Base-by-base conservation (phyloP, 2,797 vertebrate genomes). In the Pogonophryne albipinna region DNA sequence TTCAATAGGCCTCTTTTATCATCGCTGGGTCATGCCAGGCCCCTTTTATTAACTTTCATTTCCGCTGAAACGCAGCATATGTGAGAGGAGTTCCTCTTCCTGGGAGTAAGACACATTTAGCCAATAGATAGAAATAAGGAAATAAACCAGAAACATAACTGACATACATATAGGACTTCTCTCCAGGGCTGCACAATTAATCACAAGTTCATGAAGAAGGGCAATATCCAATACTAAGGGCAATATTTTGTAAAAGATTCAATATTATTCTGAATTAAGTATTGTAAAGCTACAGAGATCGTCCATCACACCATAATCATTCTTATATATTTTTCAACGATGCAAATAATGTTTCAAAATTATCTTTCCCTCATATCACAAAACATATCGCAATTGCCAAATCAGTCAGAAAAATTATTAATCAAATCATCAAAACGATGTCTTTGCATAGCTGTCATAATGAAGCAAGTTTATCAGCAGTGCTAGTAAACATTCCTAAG, bases 1-100 rank as follows among this genome's bases (percentile, higher is more conserved):
- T 88, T 92, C 90, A 91, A 89, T 88, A 77, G 89, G 57, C 60
- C 71, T 85, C 68, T 75, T 84, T 88, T 84, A 74, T 78, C 80
- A 83, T 84, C 38, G 20, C 82, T 85, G 66, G 83, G 84, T 77
- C 42, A 55, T 71, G 62, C 73, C 83, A 79, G 88, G 74, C 66
- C 85, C 55, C 68, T 73, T 86, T 87, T 66, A 83, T 84, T 52
- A 85, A 76, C 68, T 70, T 79, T 31, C 61, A 44, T 59, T 78
- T 73, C 52, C 69, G 55, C 41, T 14, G 19, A 77, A 69, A 61
- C 53, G 7, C 55, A 65, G 74, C 23, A 78, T 51, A 73, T 70
- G n/a, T 41, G 19, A 59, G n/a, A 45, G 42, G 52, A 52, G 45
- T 38, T 62, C 55, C n/a, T 84, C 42, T 78, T 76, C 56, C 49